Conservation (phyloP, 2,888 invertebrate genomes). For the Halictus ligatus region DNA sequence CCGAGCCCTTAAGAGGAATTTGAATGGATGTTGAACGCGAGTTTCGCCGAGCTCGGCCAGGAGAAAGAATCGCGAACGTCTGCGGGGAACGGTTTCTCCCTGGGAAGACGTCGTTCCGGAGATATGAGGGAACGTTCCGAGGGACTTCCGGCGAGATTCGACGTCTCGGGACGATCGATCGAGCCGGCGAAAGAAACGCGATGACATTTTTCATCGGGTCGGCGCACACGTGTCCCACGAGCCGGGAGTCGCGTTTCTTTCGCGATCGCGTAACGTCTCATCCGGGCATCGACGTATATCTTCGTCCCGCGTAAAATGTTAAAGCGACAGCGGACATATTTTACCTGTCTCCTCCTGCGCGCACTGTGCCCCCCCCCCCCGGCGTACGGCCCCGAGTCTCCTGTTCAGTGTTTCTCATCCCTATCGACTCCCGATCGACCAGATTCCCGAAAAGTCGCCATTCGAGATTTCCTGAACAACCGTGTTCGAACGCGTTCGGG, state of each 20-base stretch:
- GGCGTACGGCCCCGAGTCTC: neutral
- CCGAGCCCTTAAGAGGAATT: neutral
- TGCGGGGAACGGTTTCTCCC: neutral
- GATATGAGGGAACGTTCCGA: slow-evolving; percentile 24
- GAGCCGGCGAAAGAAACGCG: slow-evolving; percentile 41
- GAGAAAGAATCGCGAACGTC: neutral
- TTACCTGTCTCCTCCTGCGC: slow-evolving; percentile 27
- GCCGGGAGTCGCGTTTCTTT: slow-evolving; percentile 48
- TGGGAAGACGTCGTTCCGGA: slow-evolving; percentile 25
- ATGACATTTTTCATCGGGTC: slow-evolving; percentile 54
- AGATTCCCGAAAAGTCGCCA: neutral
- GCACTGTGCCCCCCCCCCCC: neutral
- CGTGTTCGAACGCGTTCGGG: neutral
- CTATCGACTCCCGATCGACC: slow-evolving; percentile 9
- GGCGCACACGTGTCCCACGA: slow-evolving; percentile 34
- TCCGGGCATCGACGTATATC: slow-evolving; percentile 52
- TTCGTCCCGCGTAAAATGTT: slow-evolving; percentile 60
- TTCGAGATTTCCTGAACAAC: neutral
- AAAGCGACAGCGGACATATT: slow-evolving; percentile 57
- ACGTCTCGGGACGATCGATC: slow-evolving; percentile 42
- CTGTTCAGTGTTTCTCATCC: slow-evolving; percentile 53
- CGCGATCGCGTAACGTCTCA: slow-evolving; percentile 31
- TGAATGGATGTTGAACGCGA: neutral
- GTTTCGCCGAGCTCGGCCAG: neutral
- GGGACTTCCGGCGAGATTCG: slow-evolving; percentile 32